Base-by-base conservation (phyloP, 2,113 vertebrate genomes). In the Phrynocephalus versicolor region DNA sequence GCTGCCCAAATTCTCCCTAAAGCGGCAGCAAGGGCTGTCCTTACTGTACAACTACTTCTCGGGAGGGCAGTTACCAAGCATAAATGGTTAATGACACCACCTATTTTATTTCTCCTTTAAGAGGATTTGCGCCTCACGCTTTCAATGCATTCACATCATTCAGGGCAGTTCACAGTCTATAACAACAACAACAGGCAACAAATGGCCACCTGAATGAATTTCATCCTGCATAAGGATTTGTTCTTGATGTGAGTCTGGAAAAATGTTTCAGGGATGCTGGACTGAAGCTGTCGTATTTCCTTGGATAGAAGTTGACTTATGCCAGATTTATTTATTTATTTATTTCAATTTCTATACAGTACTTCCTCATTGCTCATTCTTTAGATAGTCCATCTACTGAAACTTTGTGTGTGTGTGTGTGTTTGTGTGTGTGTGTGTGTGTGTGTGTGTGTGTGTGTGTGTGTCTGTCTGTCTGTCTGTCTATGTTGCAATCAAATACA, bases 1-100 rank as follows among this genome's bases (percentile, higher is more conserved):
- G 77, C 84, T 86, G 70, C 39, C 58, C n/a, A 45, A 21, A 41
- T 41, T 81, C 23, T 12, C 71, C 76, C 55, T 86, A 86, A 30
- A 74, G 55, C 58, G 64, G 58, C 60, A 85, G 77, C 37, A 76
- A 85, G 35, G 41, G 13, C 57, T 73, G 55, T 71, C 69, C 41
- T 73, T 19, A 27, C 30, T 27, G 6, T 23, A 21, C 33, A 64
- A 62, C 33, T 19, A 33, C 35, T 74, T 80, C 8, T 74, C 73
- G 69, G 5, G 51, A 73, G 74, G 30, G 8, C 3, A 16, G 18
- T 14, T 9, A 5, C 23, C 16, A 25, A 35, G 65, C n/a, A 35
- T 23, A 23, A n/a, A 37, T 81, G 30, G 45, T 57, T 70, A n/a
- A n/a, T n/a, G 69, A 81, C 21, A 70, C 2, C 4, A 57, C 51